Evolutionary conservation across 2,888 invertebrate species (phyloP).

Genomic region (Xestia xanthographa): DNA sequence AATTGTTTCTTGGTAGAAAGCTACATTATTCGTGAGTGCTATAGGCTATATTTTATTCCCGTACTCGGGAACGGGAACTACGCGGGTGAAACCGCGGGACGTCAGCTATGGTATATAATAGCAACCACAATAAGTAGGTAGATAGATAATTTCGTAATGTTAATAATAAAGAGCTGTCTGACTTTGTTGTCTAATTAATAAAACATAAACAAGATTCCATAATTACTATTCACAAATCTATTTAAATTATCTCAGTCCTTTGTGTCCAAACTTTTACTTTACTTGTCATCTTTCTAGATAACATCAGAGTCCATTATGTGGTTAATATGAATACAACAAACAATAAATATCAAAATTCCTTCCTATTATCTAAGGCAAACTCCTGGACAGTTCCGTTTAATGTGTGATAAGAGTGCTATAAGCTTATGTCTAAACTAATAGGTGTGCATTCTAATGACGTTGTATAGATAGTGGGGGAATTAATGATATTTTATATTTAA

Average conservation of each 20-base stretch:
- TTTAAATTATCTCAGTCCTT: not conserved
- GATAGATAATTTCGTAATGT: not conserved
- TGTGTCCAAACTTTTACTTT: conserved; percentile 5
- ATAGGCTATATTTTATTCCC: too few relatives aligned
- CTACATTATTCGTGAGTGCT: too few relatives aligned
- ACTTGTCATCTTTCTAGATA: conserved; percentile 34
- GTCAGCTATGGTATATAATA: too few relatives aligned
- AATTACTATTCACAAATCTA: not conserved
- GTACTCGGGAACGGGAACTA: too few relatives aligned
- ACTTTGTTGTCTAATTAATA: not conserved
- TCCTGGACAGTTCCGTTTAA: conserved; percentile 39
- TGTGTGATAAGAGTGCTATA: conserved; percentile 32
- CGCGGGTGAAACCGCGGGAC: too few relatives aligned
- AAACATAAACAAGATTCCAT: not conserved
- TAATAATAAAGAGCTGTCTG: not conserved
- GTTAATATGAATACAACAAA: conserved; percentile 34
- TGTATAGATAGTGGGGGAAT: not conserved
- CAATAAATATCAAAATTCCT: conserved; percentile 8
- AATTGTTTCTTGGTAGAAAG: too few relatives aligned
- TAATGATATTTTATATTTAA: conserved; percentile 14
- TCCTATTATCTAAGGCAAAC: conserved; percentile 45
- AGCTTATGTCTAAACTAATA: conserved; percentile 3
- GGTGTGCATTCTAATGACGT: conserved; percentile 36
- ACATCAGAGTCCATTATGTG: not conserved
- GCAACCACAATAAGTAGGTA: not conserved